Percentiles rank a stretch among this genome's conserved stretches.
phyloP scores from a whole-genome alignment of 2,113 vertebrate species.

The Pagrus major region DNA sequence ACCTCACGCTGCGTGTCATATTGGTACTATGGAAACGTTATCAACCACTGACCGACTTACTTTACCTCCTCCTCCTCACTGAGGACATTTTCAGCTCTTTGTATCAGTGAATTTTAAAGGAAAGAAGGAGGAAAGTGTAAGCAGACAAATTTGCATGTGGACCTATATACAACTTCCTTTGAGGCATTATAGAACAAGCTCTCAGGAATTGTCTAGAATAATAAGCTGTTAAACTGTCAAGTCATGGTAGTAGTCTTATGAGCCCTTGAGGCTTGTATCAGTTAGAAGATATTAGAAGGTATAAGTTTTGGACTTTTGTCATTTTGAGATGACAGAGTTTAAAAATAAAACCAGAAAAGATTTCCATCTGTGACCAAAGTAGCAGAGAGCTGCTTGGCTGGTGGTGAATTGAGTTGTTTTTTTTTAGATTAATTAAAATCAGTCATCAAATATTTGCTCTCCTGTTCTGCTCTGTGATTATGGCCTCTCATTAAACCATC shows the following conservation, averaged over 20 bases:
- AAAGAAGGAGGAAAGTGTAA: not conserved
- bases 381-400: not conserved
- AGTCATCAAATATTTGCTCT: not conserved
- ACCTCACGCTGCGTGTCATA: not conserved
- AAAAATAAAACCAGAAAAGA: not conserved
- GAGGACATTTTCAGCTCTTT: not conserved
- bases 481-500: not conserved
- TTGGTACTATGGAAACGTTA: not conserved
- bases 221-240: not conserved
- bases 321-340: not conserved
- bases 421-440: not conserved
- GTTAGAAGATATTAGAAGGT: not conserved
- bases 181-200: not conserved
- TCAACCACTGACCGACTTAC: not conserved
- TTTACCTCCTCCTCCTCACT: not conserved
- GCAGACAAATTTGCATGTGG: not conserved
- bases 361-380: not conserved
- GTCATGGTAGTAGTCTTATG: not conserved
- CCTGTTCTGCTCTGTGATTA: not conserved
- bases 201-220: not conserved
- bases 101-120: not conserved
- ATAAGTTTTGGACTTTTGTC: not conserved
- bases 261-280: not conserved
- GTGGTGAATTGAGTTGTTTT: not conserved
- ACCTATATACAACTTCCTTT: not conserved